These are phyloP conservation scores for Machimus atricapillus DNA, from an alignment of 2,888 invertebrate species.

Conservation along the genomic window DNA sequence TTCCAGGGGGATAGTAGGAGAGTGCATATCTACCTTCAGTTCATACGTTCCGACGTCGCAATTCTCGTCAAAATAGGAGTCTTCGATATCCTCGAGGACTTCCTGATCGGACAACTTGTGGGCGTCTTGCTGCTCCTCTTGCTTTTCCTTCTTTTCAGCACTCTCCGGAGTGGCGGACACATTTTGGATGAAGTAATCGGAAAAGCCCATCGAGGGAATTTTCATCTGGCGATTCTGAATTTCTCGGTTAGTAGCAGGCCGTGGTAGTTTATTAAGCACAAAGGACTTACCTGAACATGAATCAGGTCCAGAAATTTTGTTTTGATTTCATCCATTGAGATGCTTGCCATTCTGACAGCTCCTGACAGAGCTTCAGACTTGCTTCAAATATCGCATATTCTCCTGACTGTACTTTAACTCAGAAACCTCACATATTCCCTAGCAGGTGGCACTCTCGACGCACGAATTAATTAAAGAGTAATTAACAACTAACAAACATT, in stretches of 20 bases:
- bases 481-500: not conserved
- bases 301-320: constrained; percentile 60
- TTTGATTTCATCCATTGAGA: constrained; percentile 59
- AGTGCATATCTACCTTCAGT: constrained; percentile 52
- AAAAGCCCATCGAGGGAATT: constrained; percentile 63
- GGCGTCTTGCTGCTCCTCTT: constrained; percentile 46
- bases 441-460: not conserved
- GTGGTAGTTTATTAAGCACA: not conserved
- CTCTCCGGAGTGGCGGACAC: constrained; percentile 55
- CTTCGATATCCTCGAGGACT: constrained; percentile 60
- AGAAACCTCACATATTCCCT: not conserved
- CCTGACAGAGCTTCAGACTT: not conserved
- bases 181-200: constrained; percentile 61
- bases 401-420: not conserved
- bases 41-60: constrained; percentile 58
- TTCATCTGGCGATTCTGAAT: constrained; percentile 57
- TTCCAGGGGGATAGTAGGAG: not conserved
- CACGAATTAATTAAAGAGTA: not conserved
- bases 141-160: constrained; percentile 35
- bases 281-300: constrained; percentile 58
- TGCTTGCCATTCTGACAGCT: not conserved
- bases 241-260: not conserved
- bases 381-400: not conserved
- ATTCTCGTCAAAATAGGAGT: constrained; percentile 57
- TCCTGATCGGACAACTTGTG: constrained; percentile 60